Base-by-base conservation (phyloP, 2,888 invertebrate species). In the Rhopalosiphum nymphaeae region DNA sequence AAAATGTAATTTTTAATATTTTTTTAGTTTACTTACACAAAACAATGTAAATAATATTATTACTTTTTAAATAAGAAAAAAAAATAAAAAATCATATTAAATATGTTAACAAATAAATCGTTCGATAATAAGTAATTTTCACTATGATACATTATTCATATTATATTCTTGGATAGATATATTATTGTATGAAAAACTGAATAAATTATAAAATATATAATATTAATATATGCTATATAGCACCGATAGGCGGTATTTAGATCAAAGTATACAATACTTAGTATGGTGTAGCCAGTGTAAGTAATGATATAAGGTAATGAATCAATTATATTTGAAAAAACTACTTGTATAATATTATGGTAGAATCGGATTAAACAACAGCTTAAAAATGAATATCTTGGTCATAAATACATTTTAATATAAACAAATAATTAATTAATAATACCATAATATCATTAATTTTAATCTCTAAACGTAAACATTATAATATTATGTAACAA, bases 71-170 rank as follows among this genome's bases (percentile, higher is more conserved):
- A 36, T 36, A 36, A 36, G 0, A 78, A 7, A 78, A 21, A 16
- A n/a, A 5, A n/a, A n/a, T 67, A 0, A 67, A n/a, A n/a, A 67
- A n/a, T 1, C 0, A n/a, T n/a, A 2, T 16, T 0, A 67, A 16
- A 16, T 53, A n/a, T 67, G 16, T 67, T n/a, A 16, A 11, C n/a
- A 2, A 5, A n/a, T 67, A n/a, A 67, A 67, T 67, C 16, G 1
- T 67, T 67, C n/a, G 16, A 67, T n/a, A 67, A n/a, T n/a, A 67
- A n/a, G 16, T 1, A 67, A n/a, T 4, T 67, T n/a, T 67, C 16
- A 16, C 16, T n/a, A 67, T 29, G n/a, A 3, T 2, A 0, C 13
- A 61, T 61, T 49, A 49, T 49, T 49, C 49, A 49, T 53, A 53
- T 53, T 53, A 16, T n/a, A 67, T n/a, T 67, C 13, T 16, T 67